phyloP scores from a whole-genome alignment of 2,888 invertebrate species.

The Adelognathus sp. region DNA sequence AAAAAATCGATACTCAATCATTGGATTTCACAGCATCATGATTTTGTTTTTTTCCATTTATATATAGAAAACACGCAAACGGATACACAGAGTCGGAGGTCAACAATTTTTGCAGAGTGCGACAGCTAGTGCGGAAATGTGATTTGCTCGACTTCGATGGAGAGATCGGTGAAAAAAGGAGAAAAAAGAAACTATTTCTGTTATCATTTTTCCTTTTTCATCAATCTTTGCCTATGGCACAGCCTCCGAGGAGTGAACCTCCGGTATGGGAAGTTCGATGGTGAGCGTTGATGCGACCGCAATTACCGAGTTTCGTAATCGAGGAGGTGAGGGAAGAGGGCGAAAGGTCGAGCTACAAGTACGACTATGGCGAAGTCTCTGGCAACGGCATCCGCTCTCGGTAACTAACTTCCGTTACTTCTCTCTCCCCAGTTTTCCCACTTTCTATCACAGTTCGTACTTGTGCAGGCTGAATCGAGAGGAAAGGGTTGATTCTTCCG shows the following conservation, averaged over 20 bases:
- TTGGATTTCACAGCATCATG: too few species aligned
- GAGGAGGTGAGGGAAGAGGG: constrained; percentile 38
- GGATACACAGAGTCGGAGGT: not conserved
- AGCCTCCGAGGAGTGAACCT: constrained; percentile 11
- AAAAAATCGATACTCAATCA: constrained; percentile 47
- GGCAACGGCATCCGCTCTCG: constrained; percentile 63
- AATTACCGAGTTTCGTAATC: constrained; percentile 67
- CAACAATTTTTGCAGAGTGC: constrained; percentile 1
- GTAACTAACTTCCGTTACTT: constrained; percentile 70
- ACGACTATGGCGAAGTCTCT: constrained; percentile 11
- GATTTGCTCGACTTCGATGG: constrained; percentile 19
- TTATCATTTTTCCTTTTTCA: not conserved
- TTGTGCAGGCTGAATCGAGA: not conserved
- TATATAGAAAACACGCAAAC: not conserved
- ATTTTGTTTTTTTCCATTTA: not conserved
- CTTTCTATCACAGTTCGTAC: constrained; percentile 11
- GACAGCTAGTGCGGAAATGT: not conserved
- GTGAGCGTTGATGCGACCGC: constrained; percentile 62
- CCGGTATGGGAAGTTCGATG: constrained; percentile 57
- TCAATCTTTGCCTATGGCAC: not conserved
- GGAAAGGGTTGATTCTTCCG: not conserved
- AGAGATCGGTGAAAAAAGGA: not conserved
- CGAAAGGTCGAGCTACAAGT: constrained; percentile 19
- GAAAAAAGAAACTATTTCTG: not conserved
- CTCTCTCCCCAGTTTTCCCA: constrained; percentile 39